phyloP scores from a whole-genome alignment of 2,113 vertebrate species.

The Siniperca knerii region DNA sequence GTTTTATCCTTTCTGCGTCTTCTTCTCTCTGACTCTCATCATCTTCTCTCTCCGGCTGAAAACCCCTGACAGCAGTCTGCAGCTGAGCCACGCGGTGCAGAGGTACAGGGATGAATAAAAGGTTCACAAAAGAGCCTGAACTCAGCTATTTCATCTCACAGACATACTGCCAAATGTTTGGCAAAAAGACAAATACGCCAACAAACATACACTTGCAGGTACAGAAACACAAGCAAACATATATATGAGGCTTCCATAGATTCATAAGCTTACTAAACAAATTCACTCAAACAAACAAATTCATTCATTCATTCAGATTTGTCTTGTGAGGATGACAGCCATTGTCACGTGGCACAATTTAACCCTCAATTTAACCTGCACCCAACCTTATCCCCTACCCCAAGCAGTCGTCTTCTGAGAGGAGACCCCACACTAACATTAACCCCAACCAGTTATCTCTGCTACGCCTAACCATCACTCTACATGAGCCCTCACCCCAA shows the following conservation, averaged over 20 bases:
- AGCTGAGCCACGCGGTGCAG: constrained; percentile 9
- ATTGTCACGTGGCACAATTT: background rate
- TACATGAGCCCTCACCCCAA: background rate
- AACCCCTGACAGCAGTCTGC: constrained; percentile 29
- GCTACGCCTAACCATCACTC: background rate
- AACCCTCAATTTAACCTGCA: background rate
- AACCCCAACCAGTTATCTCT: background rate
- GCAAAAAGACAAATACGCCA: background rate
- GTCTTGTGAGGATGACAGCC: background rate
- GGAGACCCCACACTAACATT: background rate
- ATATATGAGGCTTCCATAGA: background rate
- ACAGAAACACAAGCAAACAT: background rate
- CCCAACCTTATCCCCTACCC: background rate
- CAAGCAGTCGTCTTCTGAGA: background rate
- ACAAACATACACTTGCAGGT: background rate
- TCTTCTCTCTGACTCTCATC: constrained; percentile 39
- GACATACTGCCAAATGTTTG: background rate
- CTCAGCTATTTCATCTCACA: background rate
- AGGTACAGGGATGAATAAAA: background rate
- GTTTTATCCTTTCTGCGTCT: constrained; percentile 22
- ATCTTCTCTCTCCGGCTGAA: background rate
- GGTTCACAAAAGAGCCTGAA: constrained; percentile 11
- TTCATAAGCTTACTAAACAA: background rate
- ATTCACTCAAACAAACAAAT: background rate
- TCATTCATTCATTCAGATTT: background rate